Conservation (phyloP, 2,888 invertebrate genomes). For the Charanyca ferruginea region DNA sequence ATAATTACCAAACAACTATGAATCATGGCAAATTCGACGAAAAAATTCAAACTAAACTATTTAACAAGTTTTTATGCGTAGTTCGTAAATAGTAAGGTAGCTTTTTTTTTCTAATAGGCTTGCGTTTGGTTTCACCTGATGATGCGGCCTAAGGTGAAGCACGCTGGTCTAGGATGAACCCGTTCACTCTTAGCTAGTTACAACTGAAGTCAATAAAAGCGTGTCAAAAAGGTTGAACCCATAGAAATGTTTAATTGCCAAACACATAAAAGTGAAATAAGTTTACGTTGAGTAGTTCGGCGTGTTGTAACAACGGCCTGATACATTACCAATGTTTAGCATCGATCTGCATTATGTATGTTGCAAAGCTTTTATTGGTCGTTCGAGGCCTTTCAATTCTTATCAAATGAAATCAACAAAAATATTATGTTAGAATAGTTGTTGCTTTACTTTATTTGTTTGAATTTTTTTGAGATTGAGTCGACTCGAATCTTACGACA, state of each 20-base stretch:
- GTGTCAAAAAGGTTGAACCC: too few relatives aligned
- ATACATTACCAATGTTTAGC: constrained; percentile 14
- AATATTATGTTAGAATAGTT: background rate
- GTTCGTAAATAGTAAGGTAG: too few relatives aligned
- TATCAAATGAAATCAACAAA: too few relatives aligned
- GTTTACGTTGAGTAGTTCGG: background rate
- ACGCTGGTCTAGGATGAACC: too few relatives aligned
- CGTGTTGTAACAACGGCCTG: constrained; percentile 14
- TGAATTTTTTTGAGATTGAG: too few relatives aligned
- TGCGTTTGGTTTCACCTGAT: too few relatives aligned
- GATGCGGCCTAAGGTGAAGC: too few relatives aligned
- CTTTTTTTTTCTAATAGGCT: too few relatives aligned
- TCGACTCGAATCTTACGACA: background rate
- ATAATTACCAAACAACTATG: constrained; percentile 19
- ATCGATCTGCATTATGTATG: constrained; percentile 4
- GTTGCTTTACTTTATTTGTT: background rate
- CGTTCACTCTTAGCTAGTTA: too few relatives aligned
- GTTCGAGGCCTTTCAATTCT: background rate
- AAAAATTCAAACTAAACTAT: too few relatives aligned
- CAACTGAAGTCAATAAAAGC: too few relatives aligned
- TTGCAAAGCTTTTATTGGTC: constrained; percentile 13
- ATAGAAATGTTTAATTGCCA: constrained; percentile 6
- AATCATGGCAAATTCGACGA: constrained; percentile 14
- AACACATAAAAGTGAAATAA: constrained; percentile 9
- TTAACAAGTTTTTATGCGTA: too few relatives aligned